Base-by-base conservation (phyloP, 2,888 invertebrate genomes). In the Gastrophysa polygoni region DNA sequence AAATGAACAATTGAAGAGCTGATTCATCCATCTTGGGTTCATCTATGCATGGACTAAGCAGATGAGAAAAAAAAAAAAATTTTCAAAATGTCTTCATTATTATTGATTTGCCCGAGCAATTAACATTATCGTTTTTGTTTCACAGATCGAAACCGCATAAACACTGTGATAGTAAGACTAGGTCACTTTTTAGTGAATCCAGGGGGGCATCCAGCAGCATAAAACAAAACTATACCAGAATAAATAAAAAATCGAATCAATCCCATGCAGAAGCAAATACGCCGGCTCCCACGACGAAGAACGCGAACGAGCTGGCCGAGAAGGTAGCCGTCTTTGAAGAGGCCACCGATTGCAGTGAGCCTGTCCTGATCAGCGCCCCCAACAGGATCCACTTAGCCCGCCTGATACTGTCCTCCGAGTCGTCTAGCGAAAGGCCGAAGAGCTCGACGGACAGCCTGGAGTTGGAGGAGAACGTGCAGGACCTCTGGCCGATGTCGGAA, bases 381-480 rank as follows among this genome's bases (percentile, higher is more conserved):
- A 72, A 76, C 59, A 66, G 78, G 34, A 72, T 80, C 11, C 78
- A 77, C 48, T 64, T 81, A 51, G 77, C 80, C 0, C 76, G 78
- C 21, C 67, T 81, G 21, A 75, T 75, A 14, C 69, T 82, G 0
- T 78, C 79, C 34, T 78, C 78, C 16, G 69, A 71, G 17, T 46
- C 57, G 1, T 77, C 66, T n/a, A n/a, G n/a, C 0, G 80, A 80
- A 34, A 69, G 81, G 32, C 80, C 81, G 2, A 82, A 81, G 68
- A 81, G 80, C 43, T 77, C 79, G 28, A 78, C 81, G 0, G 80
- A 81, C n/a, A n/a, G n/a, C n/a, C n/a, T n/a, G 59, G 77, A 78
- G 29, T n/a, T 38, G 3, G 46, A 54, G 28, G 78, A 80, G 51
- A 71, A 78, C 28, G 71, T 74, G 20, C 77, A 77, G 64, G 78